Evolutionary conservation across 2,113 vertebrate genomes (phyloP).

Genomic region (Hepsetus odoe): DNA sequence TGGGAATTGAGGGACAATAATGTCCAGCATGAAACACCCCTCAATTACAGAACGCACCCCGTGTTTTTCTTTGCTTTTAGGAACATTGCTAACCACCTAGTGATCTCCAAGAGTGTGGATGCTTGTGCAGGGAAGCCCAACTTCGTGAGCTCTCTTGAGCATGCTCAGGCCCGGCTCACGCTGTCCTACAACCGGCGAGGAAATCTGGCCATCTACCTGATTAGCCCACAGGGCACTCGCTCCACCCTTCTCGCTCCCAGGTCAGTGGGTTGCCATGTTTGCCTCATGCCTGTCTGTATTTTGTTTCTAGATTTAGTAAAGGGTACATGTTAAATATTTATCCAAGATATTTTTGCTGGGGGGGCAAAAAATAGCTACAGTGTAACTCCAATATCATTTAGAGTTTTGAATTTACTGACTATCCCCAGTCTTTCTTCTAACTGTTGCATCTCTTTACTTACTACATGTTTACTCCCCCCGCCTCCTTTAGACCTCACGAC

Average conservation of each 20-base stretch:
- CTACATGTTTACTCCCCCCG: no score
- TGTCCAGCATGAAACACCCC: no score
- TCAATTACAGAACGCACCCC: not conserved
- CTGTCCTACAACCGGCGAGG: constrained; percentile 95
- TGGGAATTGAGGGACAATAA: no score
- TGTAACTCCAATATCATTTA: no score
- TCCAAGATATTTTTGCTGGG: no score
- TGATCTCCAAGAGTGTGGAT: constrained; percentile 82
- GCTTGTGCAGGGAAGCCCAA: constrained; percentile 83
- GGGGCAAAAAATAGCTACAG: no score
- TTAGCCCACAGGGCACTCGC: constrained; percentile 92
- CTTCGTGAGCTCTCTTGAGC: constrained; percentile 87
- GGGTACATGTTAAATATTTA: no score
- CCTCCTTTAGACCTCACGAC: constrained; percentile 89
- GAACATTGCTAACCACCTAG: constrained; percentile 89
- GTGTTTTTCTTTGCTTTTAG: constrained; percentile 64
- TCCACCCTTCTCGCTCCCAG: constrained; percentile 92
- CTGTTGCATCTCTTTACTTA: no score
- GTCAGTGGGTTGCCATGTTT: constrained; percentile 68
- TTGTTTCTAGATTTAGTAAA: no score
- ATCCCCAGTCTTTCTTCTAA: constrained; percentile 40
- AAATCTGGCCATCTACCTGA: constrained; percentile 90
- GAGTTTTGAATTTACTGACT: no score
- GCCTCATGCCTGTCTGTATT: not conserved
- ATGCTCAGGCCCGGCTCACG: constrained; percentile 88